These are phyloP conservation scores for Anadara kagoshimensis DNA, from an alignment of 1,140 invertebrate genomes.

Conservation along the genomic window DNA sequence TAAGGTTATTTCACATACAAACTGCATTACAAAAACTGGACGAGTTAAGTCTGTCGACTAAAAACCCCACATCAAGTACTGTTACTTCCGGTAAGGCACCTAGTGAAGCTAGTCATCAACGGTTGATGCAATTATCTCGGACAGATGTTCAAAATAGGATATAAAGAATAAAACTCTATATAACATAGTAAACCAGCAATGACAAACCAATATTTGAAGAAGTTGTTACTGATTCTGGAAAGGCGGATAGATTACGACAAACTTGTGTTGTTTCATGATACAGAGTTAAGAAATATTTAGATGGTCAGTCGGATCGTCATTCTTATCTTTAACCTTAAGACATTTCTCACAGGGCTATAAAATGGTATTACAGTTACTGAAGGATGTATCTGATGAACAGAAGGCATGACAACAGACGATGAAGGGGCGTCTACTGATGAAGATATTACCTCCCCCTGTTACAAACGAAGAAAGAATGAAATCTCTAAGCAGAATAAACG, in stretches of 20 bases:
- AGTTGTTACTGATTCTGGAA: conserved; percentile 79
- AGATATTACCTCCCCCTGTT: conserved; percentile 46
- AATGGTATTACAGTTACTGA: conserved; percentile 48
- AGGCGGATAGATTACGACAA: conserved; percentile 83
- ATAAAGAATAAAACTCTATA: conserved; percentile 94
- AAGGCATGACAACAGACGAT: conserved; percentile 34
- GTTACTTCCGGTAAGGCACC: conserved; percentile 84
- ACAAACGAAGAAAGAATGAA: conserved; percentile 46
- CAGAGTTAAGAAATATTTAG: conserved; percentile 79
- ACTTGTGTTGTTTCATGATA: conserved; percentile 82
- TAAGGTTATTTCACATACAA: conserved; percentile 90
- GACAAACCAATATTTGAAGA: conserved; percentile 77
- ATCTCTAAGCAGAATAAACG: conserved; percentile 37
- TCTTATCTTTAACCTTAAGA: conserved; percentile 47
- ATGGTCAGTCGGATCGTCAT: conserved; percentile 29
- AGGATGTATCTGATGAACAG: conserved; percentile 50
- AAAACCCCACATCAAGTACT: conserved; percentile 63
- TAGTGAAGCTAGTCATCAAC: conserved; percentile 90
- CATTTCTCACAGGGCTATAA: conserved; percentile 59
- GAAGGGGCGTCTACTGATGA: conserved; percentile 53
- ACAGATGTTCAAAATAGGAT: conserved; percentile 83
- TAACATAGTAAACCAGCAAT: conserved; percentile 84
- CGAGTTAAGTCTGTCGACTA: conserved; percentile 80
- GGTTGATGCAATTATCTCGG: conserved; percentile 87
- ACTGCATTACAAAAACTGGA: conserved; percentile 90